These are phyloP conservation scores for Caenorhabditis inopinata DNA, from an alignment of 1,140 invertebrate species.

Conservation along the genomic window DNA sequence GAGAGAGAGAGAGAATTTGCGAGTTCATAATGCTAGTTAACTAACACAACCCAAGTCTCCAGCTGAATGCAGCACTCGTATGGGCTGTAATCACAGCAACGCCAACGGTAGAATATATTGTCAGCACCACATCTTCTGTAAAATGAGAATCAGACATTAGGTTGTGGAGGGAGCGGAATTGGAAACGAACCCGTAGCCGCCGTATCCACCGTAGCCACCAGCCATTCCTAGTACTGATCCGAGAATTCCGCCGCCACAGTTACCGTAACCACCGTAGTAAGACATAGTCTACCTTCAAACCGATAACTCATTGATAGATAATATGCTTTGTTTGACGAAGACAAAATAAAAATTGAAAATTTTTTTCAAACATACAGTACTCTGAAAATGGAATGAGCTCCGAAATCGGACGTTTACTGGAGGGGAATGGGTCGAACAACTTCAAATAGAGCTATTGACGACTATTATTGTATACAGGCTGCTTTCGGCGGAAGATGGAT, in stretches of 20 bases:
- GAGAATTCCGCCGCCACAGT: background rate
- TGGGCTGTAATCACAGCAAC: slow-evolving; percentile 55
- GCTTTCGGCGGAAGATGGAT: background rate
- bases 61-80: slow-evolving; percentile 54
- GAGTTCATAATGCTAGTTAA: background rate
- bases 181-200: background rate
- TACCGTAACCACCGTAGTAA: slow-evolving; percentile 15
- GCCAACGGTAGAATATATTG: slow-evolving; percentile 57
- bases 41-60: slow-evolving; percentile 58
- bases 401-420: too few species aligned
- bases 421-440: too few species aligned
- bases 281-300: background rate
- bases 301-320: too few species aligned
- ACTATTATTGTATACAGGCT: background rate
- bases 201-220: slow-evolving; percentile 15
- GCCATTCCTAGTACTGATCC: slow-evolving; percentile 23
- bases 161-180: background rate
- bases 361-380: too few species aligned
- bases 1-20: too few species aligned
- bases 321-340: too few species aligned
- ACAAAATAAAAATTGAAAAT: too few species aligned
- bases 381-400: too few species aligned
- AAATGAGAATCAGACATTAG: too few species aligned
- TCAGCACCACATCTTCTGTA: slow-evolving; percentile 49
- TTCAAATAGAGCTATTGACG: too few species aligned